Conservation (phyloP, 2,797 vertebrate species). For the Trichosurus vulpecula region DNA sequence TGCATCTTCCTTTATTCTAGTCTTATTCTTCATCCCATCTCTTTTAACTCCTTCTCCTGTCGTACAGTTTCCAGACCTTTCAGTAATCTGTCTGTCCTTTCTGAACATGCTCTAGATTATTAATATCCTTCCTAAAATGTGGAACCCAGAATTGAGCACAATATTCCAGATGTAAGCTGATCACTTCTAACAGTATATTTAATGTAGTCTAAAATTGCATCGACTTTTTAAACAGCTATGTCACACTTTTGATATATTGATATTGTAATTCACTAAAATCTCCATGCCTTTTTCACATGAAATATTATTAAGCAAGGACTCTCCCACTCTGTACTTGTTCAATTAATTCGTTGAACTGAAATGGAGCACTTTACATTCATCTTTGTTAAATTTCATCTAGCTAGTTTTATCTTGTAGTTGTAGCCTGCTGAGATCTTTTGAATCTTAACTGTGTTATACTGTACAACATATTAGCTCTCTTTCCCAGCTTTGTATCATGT, state of each 20-base stretch:
- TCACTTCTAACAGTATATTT: background rate
- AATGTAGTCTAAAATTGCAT: background rate
- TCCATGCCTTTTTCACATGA: background rate
- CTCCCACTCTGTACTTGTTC: background rate
- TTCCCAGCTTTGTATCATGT: background rate
- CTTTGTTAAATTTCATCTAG: background rate
- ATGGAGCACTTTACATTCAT: background rate
- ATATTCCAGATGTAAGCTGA: background rate
- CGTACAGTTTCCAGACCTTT: background rate
- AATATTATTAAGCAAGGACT: background rate
- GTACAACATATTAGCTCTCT: background rate
- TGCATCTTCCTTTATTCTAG: background rate
- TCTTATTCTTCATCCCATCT: background rate
- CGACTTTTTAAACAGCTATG: background rate
- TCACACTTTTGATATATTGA: background rate
- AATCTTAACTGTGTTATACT: background rate
- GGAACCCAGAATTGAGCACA: background rate
- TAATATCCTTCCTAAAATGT: background rate
- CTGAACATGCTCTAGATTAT: background rate
- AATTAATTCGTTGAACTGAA: background rate
- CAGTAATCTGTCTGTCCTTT: background rate
- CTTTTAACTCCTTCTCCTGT: background rate
- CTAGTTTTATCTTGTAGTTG: background rate
- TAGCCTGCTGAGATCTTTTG: background rate
- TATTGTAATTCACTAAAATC: background rate